Evolutionary conservation across 2,888 invertebrate genomes (phyloP).

Genomic region (Dione juno): DNA sequence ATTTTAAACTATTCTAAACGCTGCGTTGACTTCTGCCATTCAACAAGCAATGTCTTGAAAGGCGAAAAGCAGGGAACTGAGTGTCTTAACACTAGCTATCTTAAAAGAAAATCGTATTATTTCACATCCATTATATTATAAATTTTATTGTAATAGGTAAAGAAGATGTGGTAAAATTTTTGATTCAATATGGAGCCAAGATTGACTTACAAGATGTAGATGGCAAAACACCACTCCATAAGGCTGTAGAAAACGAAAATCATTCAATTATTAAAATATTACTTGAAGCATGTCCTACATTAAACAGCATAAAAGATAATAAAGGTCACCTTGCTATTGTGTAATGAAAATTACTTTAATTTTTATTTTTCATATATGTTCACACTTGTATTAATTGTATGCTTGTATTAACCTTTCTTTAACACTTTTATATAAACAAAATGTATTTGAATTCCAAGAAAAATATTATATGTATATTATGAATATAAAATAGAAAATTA

Average conservation of each 20-base stretch:
- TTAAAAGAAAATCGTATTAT: background rate
- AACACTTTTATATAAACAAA: background rate
- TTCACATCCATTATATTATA: background rate
- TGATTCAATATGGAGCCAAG: slow-evolving; percentile 86
- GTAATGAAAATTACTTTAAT: background rate
- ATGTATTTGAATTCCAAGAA: background rate
- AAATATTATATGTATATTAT: too few species aligned
- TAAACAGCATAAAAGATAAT: slow-evolving; percentile 63
- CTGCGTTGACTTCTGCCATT: background rate
- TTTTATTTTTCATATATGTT: background rate
- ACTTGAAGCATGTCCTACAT: slow-evolving; percentile 64
- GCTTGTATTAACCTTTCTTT: background rate
- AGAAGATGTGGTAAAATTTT: slow-evolving; percentile 85
- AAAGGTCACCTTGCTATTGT: slow-evolving; percentile 72
- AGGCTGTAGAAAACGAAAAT: slow-evolving; percentile 85
- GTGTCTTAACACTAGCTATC: background rate
- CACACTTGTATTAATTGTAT: background rate
- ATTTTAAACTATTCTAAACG: too few species aligned
- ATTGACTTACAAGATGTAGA: slow-evolving; percentile 87
- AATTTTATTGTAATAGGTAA: slow-evolving; percentile 78
- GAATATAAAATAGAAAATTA: too few species aligned
- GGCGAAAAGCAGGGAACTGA: background rate
- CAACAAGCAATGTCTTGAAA: background rate
- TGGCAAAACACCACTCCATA: slow-evolving; percentile 91
- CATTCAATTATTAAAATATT: slow-evolving; percentile 71